Percentiles rank a stretch among this genome's conserved stretches.
Evolutionary conservation across 2,113 vertebrate genomes (phyloP).

Genomic region (Petaurus breviceps): DNA sequence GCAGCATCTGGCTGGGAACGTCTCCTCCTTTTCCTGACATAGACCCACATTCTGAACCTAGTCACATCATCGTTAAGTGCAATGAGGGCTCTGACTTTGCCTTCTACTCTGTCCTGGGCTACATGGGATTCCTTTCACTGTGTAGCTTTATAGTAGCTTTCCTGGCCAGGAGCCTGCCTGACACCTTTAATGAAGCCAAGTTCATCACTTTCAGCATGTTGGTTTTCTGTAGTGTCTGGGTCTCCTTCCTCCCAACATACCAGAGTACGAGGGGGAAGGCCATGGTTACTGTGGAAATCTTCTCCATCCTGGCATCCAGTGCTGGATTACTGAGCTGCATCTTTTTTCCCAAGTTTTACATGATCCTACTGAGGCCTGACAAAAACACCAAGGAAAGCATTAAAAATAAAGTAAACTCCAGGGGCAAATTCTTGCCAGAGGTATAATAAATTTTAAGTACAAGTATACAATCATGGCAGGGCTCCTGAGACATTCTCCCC

Average conservation of each 20-base stretch:
- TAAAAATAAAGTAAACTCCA: too few relatives aligned
- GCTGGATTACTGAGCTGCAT: slow-evolving; percentile 80
- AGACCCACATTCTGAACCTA: background rate
- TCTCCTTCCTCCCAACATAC: background rate
- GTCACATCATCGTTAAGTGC: background rate
- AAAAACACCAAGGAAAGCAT: background rate
- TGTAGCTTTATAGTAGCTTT: background rate
- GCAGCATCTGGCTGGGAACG: too few relatives aligned
- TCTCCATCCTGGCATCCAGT: slow-evolving; percentile 82
- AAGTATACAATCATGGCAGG: too few relatives aligned
- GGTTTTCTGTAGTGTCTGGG: background rate
- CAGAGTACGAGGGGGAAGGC: slow-evolving; percentile 82
- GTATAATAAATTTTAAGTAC: too few relatives aligned
- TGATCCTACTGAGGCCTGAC: background rate
- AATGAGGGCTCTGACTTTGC: background rate
- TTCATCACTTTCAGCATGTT: background rate
- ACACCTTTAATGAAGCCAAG: background rate
- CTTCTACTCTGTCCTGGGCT: background rate
- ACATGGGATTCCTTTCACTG: background rate
- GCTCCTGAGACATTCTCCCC: too few relatives aligned
- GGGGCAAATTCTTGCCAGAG: too few relatives aligned
- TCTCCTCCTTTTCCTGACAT: too few relatives aligned
- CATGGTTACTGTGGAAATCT: slow-evolving; percentile 79
- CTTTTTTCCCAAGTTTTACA: slow-evolving; percentile 58
- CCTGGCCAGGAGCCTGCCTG: background rate